Base-by-base conservation (phyloP, 2,888 invertebrate species). In the Capitulum mitella region DNA sequence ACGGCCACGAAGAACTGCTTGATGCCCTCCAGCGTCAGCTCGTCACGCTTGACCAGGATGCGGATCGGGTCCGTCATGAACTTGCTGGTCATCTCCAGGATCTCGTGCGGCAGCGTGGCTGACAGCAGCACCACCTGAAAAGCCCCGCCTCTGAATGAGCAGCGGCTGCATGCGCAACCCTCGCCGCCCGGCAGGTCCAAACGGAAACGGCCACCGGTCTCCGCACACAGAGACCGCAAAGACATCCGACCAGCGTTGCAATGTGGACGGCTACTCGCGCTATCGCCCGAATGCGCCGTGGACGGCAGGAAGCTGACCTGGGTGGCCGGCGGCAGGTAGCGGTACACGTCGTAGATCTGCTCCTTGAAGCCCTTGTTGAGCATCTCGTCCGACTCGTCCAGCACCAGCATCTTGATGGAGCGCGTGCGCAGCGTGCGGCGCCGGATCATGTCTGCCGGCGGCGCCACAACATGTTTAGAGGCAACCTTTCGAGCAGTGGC, bases 311-410 rank as follows among this genome's bases (percentile, higher is more conserved):
- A 43, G 6, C 43, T 43, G 43, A 43, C 43, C 43, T 97, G 97
- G 22, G 97, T 98, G 8, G 96, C 96, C 70, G 98, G 98, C 0
- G 98, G 98, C 78, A 99, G 87, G 86, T 98, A 98, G 83, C 98
- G 90, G 87, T 99, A 99, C 0, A 99, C 98, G 88, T 99, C 98
- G 86, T 99, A 99, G 82, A 99, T 98, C 87, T 99, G 99, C 86
- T 99, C 98, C 85, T 98, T 99, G 86, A 98, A 99, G 48, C 98
- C 98, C 87, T 98, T 98, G 86, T 98, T 98, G 82, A 99, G 88
- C 98, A 99, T 99, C 88, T 99, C 99, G 86, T 99, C 99, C 40
- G 98, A 98, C 88, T 99, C 99, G 85, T 99, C 98, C 79, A 99
- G 90, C 3, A 99, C 95, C 80, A 99, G 87, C 94, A 98, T 95